Conservation (phyloP, 92 coral and sea anemone genomes). For the Epizoanthus rinbou region DNA sequence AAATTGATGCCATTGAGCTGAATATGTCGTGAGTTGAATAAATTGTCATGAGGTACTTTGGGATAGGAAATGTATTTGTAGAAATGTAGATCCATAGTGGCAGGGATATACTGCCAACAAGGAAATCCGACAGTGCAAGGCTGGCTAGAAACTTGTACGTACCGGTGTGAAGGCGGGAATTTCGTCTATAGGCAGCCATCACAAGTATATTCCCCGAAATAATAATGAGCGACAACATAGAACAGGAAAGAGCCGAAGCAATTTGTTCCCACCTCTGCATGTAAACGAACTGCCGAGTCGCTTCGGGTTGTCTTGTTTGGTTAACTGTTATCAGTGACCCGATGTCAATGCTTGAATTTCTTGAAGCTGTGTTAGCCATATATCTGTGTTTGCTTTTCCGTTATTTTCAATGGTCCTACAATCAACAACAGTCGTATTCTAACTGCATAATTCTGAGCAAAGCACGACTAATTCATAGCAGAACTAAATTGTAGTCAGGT, state of each 20-base stretch:
- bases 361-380: too few relatives aligned
- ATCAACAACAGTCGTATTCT: too few relatives aligned
- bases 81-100: slow-evolving; percentile 39
- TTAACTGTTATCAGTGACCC: too few relatives aligned
- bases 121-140: slow-evolving; percentile 31
- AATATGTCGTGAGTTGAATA: slow-evolving; percentile 27
- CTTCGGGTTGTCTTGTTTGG: too few relatives aligned
- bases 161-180: slow-evolving; percentile 34
- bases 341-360: too few relatives aligned
- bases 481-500: too few relatives aligned
- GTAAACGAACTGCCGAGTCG: neutral
- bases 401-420: too few relatives aligned
- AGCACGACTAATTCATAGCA: too few relatives aligned
- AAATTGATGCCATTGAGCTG: slow-evolving; percentile 39
- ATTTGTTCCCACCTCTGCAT: slow-evolving; percentile 6
- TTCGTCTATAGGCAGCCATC: slow-evolving; percentile 21
- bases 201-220: slow-evolving; percentile 30
- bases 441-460: too few relatives aligned
- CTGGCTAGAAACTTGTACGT: slow-evolving; percentile 35
- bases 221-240: slow-evolving; percentile 10
- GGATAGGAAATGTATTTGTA: neutral
- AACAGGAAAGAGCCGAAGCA: neutral
- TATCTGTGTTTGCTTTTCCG: too few relatives aligned
- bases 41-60: neutral
- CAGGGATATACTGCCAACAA: slow-evolving; percentile 25